Conservation (phyloP, 92 coral and sea anemone species). For the Phymanthus crucifer region DNA sequence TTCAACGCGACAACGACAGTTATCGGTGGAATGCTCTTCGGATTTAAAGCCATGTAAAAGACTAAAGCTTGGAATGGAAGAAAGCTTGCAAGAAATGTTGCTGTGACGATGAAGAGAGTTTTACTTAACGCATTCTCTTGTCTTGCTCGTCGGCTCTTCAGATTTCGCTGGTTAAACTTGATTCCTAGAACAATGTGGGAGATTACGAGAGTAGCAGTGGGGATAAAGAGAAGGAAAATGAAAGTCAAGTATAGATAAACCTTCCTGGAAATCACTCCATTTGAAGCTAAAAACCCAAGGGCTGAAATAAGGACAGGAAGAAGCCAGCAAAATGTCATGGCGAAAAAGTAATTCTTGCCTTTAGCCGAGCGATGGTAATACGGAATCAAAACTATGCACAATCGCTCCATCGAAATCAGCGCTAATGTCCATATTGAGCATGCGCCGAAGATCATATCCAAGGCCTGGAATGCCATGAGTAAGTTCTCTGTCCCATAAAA, state of each 20-base stretch:
- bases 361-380: slow-evolving; percentile 34
- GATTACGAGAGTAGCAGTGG: slow-evolving; percentile 33
- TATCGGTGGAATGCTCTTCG: background rate
- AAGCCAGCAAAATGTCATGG: slow-evolving; percentile 42
- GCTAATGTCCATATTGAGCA: slow-evolving; percentile 49
- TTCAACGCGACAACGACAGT: slow-evolving; percentile 36
- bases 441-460: slow-evolving; percentile 51
- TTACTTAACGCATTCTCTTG: slow-evolving; percentile 41
- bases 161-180: slow-evolving; percentile 34
- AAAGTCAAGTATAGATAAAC: slow-evolving; percentile 28
- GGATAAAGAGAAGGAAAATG: slow-evolving; percentile 31
- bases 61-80: slow-evolving; percentile 44
- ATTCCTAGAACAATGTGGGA: slow-evolving; percentile 34
- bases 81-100: slow-evolving; percentile 35
- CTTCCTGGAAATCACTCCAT: slow-evolving; percentile 29
- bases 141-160: slow-evolving; percentile 28
- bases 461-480: slow-evolving; percentile 12
- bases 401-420: slow-evolving; percentile 38
- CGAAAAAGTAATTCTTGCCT: slow-evolving; percentile 12
- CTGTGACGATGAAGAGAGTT: slow-evolving; percentile 41
- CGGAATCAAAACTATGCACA: slow-evolving; percentile 30
- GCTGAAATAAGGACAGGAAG: slow-evolving; percentile 19
- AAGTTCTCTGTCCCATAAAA: slow-evolving; percentile 1
- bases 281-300: slow-evolving; percentile 5
- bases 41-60: slow-evolving; percentile 36